These are phyloP conservation scores for Alectoris magna DNA, from an alignment of 2,797 vertebrate genomes.

Conservation along the genomic window DNA sequence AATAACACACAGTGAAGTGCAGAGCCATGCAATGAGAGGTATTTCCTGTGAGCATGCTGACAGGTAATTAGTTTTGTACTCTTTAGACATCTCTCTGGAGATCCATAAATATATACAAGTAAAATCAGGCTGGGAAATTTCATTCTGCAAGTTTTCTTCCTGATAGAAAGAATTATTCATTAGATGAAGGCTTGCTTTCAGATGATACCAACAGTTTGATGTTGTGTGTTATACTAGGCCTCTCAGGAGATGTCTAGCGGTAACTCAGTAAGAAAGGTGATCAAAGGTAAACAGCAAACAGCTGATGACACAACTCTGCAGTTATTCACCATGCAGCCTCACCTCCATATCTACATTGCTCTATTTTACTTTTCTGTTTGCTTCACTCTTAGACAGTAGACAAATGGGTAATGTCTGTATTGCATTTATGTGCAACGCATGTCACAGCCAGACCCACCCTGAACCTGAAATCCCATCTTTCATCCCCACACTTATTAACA, in stretches of 20 bases:
- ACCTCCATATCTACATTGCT: not conserved
- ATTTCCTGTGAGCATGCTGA: not conserved
- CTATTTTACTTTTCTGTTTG: not conserved
- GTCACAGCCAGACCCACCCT: not conserved
- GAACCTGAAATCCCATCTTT: not conserved
- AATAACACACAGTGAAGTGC: not conserved
- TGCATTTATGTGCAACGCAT: not conserved
- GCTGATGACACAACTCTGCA: not conserved
- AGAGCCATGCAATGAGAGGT: not conserved
- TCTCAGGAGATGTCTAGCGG: not conserved
- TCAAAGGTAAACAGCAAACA: conserved; percentile 17
- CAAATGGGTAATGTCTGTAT: not conserved
- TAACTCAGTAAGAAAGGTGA: not conserved
- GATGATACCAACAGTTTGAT: not conserved
- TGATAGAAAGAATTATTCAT: conserved; percentile 30
- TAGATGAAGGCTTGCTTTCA: not conserved
- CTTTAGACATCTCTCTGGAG: not conserved
- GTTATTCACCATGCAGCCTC: not conserved
- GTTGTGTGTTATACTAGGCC: not conserved
- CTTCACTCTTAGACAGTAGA: not conserved
- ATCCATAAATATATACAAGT: not conserved
- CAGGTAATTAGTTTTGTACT: not conserved
- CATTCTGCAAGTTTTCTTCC: not conserved
- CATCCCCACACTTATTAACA: not conserved
- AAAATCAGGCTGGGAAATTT: not conserved